phyloP scores from a whole-genome alignment of 2,113 vertebrate species.

The Oxygymnocypris stewartii region DNA sequence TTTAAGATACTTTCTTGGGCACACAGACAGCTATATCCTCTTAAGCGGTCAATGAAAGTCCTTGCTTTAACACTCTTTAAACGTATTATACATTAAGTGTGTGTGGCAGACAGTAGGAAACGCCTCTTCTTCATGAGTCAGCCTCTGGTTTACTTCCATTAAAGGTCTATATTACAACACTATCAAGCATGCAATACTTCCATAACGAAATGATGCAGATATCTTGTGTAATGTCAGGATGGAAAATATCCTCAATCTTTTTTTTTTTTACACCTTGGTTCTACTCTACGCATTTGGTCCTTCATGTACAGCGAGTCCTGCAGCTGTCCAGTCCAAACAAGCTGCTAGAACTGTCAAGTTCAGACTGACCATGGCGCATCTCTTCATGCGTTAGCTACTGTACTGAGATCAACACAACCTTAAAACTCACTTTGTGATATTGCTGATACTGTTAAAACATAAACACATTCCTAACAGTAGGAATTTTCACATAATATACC shows the following conservation, averaged over 20 bases:
- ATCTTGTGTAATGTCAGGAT: not conserved
- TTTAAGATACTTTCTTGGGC: not conserved
- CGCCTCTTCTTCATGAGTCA: not conserved
- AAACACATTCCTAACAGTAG: not conserved
- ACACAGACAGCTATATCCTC: conserved; percentile 63
- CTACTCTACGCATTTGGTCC: not conserved
- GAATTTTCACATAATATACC: not conserved
- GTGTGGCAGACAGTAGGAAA: not conserved
- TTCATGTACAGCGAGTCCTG: not conserved
- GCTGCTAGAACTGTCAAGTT: conserved; percentile 16
- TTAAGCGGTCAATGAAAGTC: conserved; percentile 61
- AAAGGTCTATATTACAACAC: not conserved
- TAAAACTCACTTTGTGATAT: not conserved
- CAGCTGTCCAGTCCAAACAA: not conserved
- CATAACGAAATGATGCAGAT: not conserved
- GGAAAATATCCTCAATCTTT: not conserved
- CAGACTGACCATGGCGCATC: conserved; percentile 21
- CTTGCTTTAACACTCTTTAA: conserved; percentile 58
- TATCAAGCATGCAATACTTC: not conserved
- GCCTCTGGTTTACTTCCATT: not conserved
- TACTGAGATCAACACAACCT: not conserved
- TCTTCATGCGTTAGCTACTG: conserved; percentile 48
- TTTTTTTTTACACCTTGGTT: not conserved
- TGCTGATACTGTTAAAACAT: not conserved
- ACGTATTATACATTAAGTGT: conserved; percentile 56